Evolutionary conservation across 2,797 vertebrate genomes (phyloP).

Genomic region (Molossus alvarezi): DNA sequence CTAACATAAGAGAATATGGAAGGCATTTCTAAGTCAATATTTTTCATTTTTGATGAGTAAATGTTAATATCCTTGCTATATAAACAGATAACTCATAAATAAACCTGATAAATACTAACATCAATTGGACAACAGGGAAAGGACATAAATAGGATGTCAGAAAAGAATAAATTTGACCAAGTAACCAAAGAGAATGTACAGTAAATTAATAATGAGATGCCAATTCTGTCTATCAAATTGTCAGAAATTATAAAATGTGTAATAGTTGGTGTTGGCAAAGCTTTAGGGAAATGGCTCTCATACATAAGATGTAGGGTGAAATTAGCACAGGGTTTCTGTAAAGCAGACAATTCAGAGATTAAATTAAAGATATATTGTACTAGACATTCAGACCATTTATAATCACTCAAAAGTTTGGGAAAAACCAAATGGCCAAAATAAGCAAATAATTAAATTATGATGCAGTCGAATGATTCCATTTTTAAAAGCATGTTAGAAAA

Average conservation of each 20-base stretch:
- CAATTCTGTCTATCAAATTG: constrained; percentile 77
- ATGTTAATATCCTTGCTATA: constrained; percentile 65
- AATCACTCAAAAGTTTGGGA: constrained; percentile 59
- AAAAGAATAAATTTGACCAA: constrained; percentile 63
- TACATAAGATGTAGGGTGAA: constrained; percentile 64
- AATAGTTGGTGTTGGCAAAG: constrained; percentile 56
- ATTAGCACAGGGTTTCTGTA: constrained; percentile 66
- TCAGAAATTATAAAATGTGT: constrained; percentile 75
- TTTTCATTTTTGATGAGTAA: constrained; percentile 68
- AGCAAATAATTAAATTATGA: constrained; percentile 53
- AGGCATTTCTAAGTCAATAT: constrained; percentile 56
- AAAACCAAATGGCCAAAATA: constrained; percentile 55
- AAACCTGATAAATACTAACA: constrained; percentile 66
- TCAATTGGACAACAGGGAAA: constrained; percentile 22
- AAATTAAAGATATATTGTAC: constrained; percentile 67
- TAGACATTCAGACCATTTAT: constrained; percentile 69
- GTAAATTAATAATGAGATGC: constrained; percentile 74
- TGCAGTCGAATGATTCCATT: constrained; percentile 46
- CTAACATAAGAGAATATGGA: constrained; percentile 47
- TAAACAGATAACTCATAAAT: constrained; percentile 64
- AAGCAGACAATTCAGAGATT: constrained; percentile 58
- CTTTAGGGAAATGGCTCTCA: constrained; percentile 67
- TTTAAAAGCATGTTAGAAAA: constrained; percentile 51
- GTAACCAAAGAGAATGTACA: constrained; percentile 52
- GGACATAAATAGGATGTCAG: constrained; percentile 54